A percentile compares a stretch with the other conserved stretches of the same genome.
These are phyloP conservation scores for Hemibagrus wyckioides DNA, from an alignment of 2,113 vertebrate genomes.

Conservation along the genomic window DNA sequence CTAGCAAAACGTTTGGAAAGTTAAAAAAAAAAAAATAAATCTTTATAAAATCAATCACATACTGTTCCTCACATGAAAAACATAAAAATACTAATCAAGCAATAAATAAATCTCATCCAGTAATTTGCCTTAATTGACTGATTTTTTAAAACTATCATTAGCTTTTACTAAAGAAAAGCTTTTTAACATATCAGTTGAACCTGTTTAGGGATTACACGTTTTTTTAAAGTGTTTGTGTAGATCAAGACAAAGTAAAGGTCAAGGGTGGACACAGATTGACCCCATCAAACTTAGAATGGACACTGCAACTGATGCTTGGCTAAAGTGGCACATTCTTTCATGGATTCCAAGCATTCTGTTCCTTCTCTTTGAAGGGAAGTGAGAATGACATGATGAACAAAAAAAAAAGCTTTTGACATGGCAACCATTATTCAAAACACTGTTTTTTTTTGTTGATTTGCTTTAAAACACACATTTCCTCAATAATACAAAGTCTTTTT, in stretches of 20 bases:
- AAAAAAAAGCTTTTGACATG: constrained; percentile 31
- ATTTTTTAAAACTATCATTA: neutral
- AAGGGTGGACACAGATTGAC: constrained; percentile 38
- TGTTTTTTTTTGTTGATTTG: neutral
- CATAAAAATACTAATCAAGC: neutral
- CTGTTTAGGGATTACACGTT: neutral
- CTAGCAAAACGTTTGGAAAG: neutral
- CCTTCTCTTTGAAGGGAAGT: constrained; percentile 37
- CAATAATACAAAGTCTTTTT: constrained; percentile 29
- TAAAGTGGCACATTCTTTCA: constrained; percentile 46
- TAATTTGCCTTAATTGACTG: neutral
- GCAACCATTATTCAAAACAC: constrained; percentile 51
- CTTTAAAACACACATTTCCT: constrained; percentile 17
- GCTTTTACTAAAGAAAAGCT: neutral
- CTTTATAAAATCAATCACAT: neutral
- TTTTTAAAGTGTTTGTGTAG: constrained; percentile 26
- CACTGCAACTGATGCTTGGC: constrained; percentile 2
- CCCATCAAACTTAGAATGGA: constrained; percentile 30
- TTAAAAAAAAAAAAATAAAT: neutral
- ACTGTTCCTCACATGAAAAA: neutral
- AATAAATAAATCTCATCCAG: neutral
- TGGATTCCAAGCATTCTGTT: constrained; percentile 49
- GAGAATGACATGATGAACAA: neutral
- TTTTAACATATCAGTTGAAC: neutral
- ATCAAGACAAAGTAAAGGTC: constrained; percentile 47